phyloP scores from a whole-genome alignment of 2,888 invertebrate species.

The Phytoseiulus persimilis region DNA sequence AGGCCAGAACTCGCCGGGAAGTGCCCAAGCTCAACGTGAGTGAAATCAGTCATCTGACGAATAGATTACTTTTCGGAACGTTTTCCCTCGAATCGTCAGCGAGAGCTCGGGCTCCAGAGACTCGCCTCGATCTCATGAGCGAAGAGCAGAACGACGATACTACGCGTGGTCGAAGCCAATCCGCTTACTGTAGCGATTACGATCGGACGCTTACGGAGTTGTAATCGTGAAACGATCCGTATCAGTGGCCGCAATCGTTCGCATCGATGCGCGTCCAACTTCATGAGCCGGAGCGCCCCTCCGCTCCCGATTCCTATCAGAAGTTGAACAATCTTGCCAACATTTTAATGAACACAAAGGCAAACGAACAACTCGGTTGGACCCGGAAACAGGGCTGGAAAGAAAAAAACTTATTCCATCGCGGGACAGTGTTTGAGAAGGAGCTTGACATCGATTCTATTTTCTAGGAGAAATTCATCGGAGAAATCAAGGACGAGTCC shows the following conservation, averaged over 20 bases:
- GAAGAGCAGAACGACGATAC: too few species aligned
- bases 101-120: too few species aligned
- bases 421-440: too few species aligned
- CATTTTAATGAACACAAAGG: background rate
- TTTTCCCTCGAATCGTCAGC: too few species aligned
- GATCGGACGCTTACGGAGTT: background rate
- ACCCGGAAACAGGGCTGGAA: too few species aligned
- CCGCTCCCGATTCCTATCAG: background rate
- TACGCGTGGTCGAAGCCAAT: background rate
- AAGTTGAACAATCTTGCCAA: background rate
- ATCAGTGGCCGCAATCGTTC: background rate
- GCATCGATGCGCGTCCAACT: background rate
- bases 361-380: background rate
- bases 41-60: too few species aligned
- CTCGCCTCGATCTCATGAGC: too few species aligned
- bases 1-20: background rate
- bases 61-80: too few species aligned
- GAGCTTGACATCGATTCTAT: background rate
- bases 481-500: constrained; percentile 26
- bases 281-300: background rate
- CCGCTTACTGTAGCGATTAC: background rate
- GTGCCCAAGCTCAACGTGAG: background rate
- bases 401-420: too few species aligned
- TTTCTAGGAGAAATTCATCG: constrained; percentile 22
- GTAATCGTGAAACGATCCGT: background rate